phyloP scores from a whole-genome alignment of 1,140 invertebrate species.

The Mactra quadrangularis region DNA sequence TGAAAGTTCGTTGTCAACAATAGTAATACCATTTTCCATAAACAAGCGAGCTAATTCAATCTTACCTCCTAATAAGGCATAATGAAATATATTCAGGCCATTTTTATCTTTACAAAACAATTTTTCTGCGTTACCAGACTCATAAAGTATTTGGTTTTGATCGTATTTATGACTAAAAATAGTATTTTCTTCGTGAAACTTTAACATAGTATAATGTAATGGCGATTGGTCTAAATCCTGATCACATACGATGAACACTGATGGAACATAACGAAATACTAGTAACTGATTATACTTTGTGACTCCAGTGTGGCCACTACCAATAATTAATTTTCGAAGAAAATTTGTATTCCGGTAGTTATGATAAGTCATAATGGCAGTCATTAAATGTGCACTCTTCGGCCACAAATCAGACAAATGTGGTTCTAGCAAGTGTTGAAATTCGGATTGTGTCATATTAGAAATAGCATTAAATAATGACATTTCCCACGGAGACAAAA shows the following conservation, averaged over 20 bases:
- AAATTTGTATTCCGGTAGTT: not conserved
- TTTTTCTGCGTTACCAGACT: too few relatives aligned
- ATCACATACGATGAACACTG: too few relatives aligned
- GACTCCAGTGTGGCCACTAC: not conserved
- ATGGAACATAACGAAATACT: not conserved
- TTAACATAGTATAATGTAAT: too few relatives aligned
- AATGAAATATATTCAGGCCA: constrained; percentile 11
- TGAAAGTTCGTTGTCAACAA: too few relatives aligned
- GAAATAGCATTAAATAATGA: not conserved
- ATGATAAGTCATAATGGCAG: not conserved
- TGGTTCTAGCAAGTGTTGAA: not conserved
- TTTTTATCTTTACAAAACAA: constrained; percentile 6
- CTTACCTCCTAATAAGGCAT: constrained; percentile 12
- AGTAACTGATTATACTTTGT: not conserved
- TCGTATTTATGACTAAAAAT: too few relatives aligned
- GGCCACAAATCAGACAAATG: not conserved
- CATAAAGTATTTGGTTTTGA: too few relatives aligned
- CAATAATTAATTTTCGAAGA: not conserved
- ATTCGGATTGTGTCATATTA: not conserved
- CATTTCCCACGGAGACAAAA: constrained; percentile 25
- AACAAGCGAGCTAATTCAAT: constrained; percentile 9
- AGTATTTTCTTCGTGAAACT: too few relatives aligned
- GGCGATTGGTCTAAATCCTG: too few relatives aligned
- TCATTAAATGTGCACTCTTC: constrained; percentile 4
- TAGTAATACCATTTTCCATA: not conserved